Conservation (phyloP, 2,113 vertebrate species). For the Pelmatolapia mariae region DNA sequence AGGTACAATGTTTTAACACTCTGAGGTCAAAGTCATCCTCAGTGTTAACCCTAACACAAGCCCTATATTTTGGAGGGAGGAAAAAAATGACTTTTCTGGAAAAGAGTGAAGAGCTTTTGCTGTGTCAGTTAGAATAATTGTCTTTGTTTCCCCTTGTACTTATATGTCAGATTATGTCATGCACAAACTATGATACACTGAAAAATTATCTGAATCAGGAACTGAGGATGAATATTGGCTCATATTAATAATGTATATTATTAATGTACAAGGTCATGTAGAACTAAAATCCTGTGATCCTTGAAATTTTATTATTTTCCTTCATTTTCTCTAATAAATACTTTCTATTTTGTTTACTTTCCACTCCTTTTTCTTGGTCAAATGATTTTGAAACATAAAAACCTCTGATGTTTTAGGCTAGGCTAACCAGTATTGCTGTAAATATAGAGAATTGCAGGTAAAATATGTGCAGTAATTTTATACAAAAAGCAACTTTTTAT, state of each 20-base stretch:
- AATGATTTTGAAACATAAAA: neutral
- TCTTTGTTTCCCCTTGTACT: neutral
- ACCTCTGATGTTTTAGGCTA: neutral
- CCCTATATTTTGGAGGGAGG: neutral
- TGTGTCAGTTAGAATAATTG: neutral
- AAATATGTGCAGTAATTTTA: neutral
- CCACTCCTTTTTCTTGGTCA: neutral
- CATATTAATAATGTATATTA: neutral
- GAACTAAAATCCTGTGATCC: neutral
- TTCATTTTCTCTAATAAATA: neutral
- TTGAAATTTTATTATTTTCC: neutral
- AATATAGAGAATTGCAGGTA: neutral
- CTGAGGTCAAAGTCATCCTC: neutral
- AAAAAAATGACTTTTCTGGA: neutral
- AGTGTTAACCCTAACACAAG: neutral
- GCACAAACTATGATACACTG: neutral
- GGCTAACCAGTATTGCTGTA: neutral
- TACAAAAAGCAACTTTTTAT: neutral
- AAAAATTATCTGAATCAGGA: neutral
- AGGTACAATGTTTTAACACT: neutral
- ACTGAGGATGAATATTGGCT: neutral
- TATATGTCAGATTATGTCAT: neutral
- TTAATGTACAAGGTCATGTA: neutral
- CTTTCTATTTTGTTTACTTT: neutral
- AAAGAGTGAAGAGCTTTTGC: neutral